Evolutionary conservation across 2,797 vertebrate genomes (phyloP), one percentile per base, ranked within the genome.

Genomic region (Esox masquinongy): DNA sequence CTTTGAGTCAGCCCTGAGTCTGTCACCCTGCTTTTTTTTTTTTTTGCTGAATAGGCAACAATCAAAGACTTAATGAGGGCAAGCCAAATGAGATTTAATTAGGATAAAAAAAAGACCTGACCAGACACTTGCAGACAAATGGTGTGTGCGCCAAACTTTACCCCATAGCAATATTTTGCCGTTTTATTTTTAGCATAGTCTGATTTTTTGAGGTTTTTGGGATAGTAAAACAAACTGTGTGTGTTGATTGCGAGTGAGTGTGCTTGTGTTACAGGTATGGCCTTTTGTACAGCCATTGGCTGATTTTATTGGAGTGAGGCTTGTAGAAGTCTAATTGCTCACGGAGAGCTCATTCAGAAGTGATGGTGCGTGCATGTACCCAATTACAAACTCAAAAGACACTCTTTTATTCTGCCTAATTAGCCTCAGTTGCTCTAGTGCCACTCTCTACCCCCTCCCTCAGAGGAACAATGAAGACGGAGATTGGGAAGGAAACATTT

Each of bases 331-430:
- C 17, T 56, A n/a, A 72, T 72, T 53, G 29, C 15, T 50, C n/a
- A 50, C n/a, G 15, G 68, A 29, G 43, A 49, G 43, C n/a, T 70
- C 22, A 49, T 31, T 56, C 50, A 59, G 50, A 76, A 75, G 70
- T 31, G 59, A 70, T 66, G 77, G 75, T 26, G 79, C 71, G 4
- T 85, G 68, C 68, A 70, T 22, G 75, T 70, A 56, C 68, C 69
- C 74, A 74, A 73, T 81, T 63, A 70, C 47, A 7, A 70, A 36
- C 9, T 75, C 77, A 79, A 78, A 66, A 76, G 34, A 59, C 71
- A 16, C 56, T n/a, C n/a, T 43, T 70, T 63, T 73, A 59, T 61
- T 56, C 29, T 12, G 19, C 31, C 22, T 59, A n/a, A 59, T 22
- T 59, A 6, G 24, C 24, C 70, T 15, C 19, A 59, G 16, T 4